phyloP scores from a whole-genome alignment of 1,140 invertebrate species.

The Drosophila parvula region DNA sequence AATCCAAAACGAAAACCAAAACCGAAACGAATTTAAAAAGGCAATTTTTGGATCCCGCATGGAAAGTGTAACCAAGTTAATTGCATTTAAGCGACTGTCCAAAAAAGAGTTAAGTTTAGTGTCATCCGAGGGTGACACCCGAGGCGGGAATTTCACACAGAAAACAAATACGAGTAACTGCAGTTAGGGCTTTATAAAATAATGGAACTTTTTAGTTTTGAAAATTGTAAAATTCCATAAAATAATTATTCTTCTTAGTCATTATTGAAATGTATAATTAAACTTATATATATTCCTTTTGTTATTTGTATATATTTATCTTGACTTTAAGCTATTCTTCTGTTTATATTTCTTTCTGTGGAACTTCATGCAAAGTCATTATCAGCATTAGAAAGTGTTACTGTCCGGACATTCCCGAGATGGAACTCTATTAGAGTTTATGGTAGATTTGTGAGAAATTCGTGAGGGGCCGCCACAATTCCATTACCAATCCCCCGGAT shows the following conservation, averaged over 20 bases:
- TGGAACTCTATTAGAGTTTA: slow-evolving; percentile 15
- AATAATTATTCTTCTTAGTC: not conserved
- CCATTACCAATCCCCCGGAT: not conserved
- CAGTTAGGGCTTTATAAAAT: too few species aligned
- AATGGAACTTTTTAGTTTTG: too few species aligned
- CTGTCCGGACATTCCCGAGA: slow-evolving; percentile 39
- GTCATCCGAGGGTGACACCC: slow-evolving; percentile 38
- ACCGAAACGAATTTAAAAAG: slow-evolving; percentile 12
- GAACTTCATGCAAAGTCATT: slow-evolving; percentile 44
- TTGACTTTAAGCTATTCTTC: not conserved
- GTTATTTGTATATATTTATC: not conserved
- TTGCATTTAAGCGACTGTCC: slow-evolving; percentile 41
- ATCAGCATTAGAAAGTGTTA: slow-evolving; percentile 68
- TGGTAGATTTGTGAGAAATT: slow-evolving; percentile 11
- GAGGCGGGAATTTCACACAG: slow-evolving; percentile 17
- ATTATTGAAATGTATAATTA: too few species aligned
- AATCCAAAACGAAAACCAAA: slow-evolving; percentile 2
- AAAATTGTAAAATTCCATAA: too few species aligned
- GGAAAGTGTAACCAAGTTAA: slow-evolving; percentile 43
- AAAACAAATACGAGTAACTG: not conserved
- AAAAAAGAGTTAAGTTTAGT: slow-evolving; percentile 9
- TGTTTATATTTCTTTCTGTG: slow-evolving; percentile 5
- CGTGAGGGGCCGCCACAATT: not conserved
- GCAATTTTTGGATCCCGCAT: slow-evolving; percentile 18
- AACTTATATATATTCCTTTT: too few species aligned